These are phyloP conservation scores for Nycticebus coucang DNA, from an alignment of 2,113 vertebrate species.

Conservation along the genomic window DNA sequence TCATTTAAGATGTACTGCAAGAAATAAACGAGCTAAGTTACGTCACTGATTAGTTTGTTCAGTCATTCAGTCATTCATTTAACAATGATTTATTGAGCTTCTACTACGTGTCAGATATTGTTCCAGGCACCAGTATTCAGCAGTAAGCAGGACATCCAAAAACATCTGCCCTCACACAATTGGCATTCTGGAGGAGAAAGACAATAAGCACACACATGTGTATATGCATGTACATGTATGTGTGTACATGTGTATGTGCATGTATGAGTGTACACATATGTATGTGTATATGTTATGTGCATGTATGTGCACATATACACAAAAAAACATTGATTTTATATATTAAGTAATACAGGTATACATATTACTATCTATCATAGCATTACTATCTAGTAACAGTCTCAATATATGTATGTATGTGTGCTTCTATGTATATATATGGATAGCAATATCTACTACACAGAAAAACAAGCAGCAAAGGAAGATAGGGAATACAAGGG, in stretches of 20 bases:
- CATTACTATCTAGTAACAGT: neutral
- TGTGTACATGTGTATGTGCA: too few species aligned
- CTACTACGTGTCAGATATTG: neutral
- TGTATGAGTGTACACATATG: neutral
- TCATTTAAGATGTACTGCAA: neutral
- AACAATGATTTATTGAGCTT: conserved; percentile 21
- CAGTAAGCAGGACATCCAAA: neutral
- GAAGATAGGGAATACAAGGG: neutral
- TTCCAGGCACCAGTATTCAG: neutral
- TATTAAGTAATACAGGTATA: neutral
- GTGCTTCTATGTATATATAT: neutral
- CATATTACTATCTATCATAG: neutral
- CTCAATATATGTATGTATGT: neutral
- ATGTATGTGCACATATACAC: too few species aligned
- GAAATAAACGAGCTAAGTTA: neutral
- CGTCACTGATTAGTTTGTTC: neutral
- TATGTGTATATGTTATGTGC: too few species aligned
- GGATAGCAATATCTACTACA: neutral
- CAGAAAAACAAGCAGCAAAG: conserved; percentile 18
- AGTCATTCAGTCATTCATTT: neutral
- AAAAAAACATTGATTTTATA: neutral
- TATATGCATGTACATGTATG: neutral
- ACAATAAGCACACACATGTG: neutral
- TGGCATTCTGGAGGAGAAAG: conserved; percentile 4
- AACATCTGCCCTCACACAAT: neutral